Conservation (phyloP, 2,797 vertebrate species). For the Lemur catta region DNA sequence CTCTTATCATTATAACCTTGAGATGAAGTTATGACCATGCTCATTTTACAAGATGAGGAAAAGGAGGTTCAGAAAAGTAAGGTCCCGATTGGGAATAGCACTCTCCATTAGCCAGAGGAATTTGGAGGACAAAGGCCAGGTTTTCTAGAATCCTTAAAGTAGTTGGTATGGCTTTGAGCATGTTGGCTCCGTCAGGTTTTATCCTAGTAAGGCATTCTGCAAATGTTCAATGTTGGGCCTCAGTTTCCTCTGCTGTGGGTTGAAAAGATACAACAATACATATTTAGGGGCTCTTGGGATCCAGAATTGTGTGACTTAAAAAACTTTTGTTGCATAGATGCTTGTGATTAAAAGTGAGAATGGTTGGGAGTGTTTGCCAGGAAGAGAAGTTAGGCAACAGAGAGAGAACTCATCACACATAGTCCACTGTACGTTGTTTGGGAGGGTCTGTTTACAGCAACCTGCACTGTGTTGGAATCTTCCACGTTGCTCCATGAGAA, state of each 20-base stretch:
- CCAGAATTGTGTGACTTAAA: not conserved
- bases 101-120: not conserved
- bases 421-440: not conserved
- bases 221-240: not conserved
- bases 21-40: not conserved
- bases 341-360: not conserved
- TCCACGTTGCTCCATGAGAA: not conserved
- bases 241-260: not conserved
- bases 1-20: not conserved
- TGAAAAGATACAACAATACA: not conserved
- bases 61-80: not conserved
- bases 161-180: not conserved
- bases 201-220: not conserved
- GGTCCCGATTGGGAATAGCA: not conserved
- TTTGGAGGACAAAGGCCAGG: not conserved
- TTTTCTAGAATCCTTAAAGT: not conserved
- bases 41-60: not conserved
- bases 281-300: not conserved
- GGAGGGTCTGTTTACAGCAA: conserved; percentile 48
- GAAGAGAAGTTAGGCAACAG: not conserved
- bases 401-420: not conserved
- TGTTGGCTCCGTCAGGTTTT: not conserved
- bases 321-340: not conserved
- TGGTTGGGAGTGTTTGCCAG: not conserved
- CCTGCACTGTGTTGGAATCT: not conserved